Evolutionary conservation across 2,113 vertebrate genomes (phyloP).

Genomic region (Anoura caudifer): DNA sequence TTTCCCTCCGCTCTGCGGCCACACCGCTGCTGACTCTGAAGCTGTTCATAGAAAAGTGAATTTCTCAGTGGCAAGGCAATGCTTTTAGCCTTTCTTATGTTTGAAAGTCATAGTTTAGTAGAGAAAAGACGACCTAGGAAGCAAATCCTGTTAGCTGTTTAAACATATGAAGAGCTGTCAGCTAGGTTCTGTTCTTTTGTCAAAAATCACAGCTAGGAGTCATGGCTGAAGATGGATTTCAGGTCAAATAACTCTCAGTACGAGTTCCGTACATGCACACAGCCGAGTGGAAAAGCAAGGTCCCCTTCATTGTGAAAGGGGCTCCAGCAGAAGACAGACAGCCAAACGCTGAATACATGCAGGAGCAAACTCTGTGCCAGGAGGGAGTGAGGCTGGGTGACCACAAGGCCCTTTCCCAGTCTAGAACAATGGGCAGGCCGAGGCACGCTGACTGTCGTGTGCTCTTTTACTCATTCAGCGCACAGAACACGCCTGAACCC

Average conservation of each 20-base stretch:
- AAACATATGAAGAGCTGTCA: neutral
- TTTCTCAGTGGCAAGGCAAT: neutral
- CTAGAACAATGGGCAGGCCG: rapidly evolving
- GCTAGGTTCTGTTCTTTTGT: neutral
- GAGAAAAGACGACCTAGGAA: neutral
- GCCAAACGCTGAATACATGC: rapidly evolving
- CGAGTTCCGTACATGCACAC: neutral
- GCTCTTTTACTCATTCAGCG: too few species aligned
- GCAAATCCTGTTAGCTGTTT: neutral
- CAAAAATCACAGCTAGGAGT: neutral
- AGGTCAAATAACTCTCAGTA: neutral
- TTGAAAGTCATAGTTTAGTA: neutral
- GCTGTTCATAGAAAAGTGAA: neutral
- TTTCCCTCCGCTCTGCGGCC: rapidly evolving
- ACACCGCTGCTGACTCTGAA: neutral
- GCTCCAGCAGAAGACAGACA: neutral
- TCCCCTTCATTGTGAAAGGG: too few species aligned
- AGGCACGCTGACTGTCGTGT: rapidly evolving
- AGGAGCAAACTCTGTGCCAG: neutral
- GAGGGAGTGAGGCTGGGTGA: neutral
- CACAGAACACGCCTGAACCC: neutral
- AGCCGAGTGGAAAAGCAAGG: neutral
- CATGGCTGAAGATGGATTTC: neutral
- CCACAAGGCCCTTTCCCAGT: neutral
- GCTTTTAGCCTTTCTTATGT: neutral